Evolutionary conservation across 2,888 invertebrate genomes (phyloP), one percentile per base, ranked within the genome.

Genomic region (Boloria selene): DNA sequence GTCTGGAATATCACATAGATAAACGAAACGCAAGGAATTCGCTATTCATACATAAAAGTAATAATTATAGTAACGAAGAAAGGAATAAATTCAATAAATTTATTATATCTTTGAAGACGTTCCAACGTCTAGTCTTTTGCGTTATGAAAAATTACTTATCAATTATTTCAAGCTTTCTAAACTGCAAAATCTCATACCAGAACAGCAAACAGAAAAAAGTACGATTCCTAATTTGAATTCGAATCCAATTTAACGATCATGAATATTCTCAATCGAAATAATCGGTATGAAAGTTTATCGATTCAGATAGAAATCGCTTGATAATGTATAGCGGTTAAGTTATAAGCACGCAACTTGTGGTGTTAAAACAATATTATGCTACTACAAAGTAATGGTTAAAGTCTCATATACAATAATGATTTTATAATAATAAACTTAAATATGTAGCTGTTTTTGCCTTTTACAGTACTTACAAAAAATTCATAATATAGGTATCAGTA

Each of bases 261-360:
- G 65, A 62, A 65, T 68, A 68, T 68, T 68, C 62, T 50, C 65
- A 64, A 64, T 65, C 65, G 68, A 70, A 64, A 64, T 66, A 70
- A 64, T 68, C 68, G 64, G 64, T 66, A 64, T 65, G 71, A 71
- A 71, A 71, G 71, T 68, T 66, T 66, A 68, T 68, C 68, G 70
- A 65, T 68, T 66, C 45, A 53, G 55, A 70, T 70, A 70, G 71
- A 70, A 70, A 70, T 70, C 70, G 64, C 10, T 71, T 61, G 65
- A 58, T 66, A 65, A 67, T 70, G 64, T 64, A 61, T 64, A 70
- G 65, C 66, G 60, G 45, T 69, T 65, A 60, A 69, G 67, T 65
- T 69, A 60, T 62, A 51, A 53, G 61, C 71, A 71, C 71, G 71
- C 71, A 50, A 71, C 65, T 64, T 44, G 13, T n/a, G 67, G 58